Conservation (phyloP, 2,113 vertebrate species). For the Nestor notabilis region DNA sequence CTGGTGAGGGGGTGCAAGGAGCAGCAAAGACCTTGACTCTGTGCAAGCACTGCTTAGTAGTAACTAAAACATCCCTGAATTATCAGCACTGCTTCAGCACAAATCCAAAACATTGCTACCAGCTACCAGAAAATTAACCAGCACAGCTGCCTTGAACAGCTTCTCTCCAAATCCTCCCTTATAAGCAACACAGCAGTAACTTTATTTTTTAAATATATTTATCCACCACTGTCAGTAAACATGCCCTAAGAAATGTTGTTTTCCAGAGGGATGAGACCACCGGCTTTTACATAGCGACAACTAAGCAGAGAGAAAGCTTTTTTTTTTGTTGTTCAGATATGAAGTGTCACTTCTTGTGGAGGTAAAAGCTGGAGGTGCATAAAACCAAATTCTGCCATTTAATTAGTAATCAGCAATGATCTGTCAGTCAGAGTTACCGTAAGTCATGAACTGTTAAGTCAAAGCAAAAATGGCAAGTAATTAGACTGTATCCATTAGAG, state of each 20-base stretch:
- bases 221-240: slow-evolving; percentile 11
- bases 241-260: slow-evolving; percentile 34
- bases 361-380: not conserved
- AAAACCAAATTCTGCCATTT: slow-evolving; percentile 40
- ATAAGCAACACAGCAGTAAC: not conserved
- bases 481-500: slow-evolving; percentile 60
- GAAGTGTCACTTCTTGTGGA: not conserved
- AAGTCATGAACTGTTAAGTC: slow-evolving; percentile 61
- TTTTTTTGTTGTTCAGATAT: not conserved
- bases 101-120: not conserved
- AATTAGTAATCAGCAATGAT: slow-evolving; percentile 65
- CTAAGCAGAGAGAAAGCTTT: not conserved
- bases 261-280: slow-evolving; percentile 49
- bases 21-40: not conserved
- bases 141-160: not conserved
- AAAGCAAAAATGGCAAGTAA: slow-evolving; percentile 70
- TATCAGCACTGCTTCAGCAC: not conserved
- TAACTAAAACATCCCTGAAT: not conserved
- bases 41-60: not conserved
- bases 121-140: not conserved
- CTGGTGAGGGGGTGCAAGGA: not conserved
- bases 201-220: slow-evolving; percentile 28
- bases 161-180: slow-evolving; percentile 15
- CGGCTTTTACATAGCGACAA: slow-evolving; percentile 17
- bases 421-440: slow-evolving; percentile 40